Evolutionary conservation across 1,140 invertebrate species (phyloP).

Genomic region (Neodiprion fabricii): DNA sequence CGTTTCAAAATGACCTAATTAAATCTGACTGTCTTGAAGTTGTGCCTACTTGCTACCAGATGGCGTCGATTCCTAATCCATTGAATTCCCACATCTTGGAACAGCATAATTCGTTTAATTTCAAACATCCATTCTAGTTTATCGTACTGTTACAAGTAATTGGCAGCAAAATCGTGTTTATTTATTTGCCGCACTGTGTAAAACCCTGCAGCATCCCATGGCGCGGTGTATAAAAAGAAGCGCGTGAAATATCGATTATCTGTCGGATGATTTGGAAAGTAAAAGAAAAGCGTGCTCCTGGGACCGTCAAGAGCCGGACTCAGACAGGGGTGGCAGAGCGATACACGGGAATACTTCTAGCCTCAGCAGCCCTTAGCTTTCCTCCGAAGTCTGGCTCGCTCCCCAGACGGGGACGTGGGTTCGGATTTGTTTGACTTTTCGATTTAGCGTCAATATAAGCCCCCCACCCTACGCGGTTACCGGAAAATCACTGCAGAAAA

Average conservation of each 20-base stretch:
- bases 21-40: no score
- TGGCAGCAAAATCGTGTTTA: no score
- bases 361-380: slow-evolving; percentile 32
- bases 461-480: not conserved
- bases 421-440: slow-evolving; percentile 1
- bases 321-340: slow-evolving; percentile 41
- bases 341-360: slow-evolving; percentile 58
- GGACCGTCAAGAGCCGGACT: slow-evolving; percentile 38
- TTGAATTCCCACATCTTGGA: no score
- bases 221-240: slow-evolving; percentile 23
- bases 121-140: no score
- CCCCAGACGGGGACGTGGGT: not conserved
- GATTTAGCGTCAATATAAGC: not conserved
- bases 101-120: no score
- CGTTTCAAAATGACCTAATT: no score
- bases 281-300: slow-evolving; percentile 57
- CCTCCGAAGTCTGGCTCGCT: not conserved
- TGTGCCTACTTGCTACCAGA: no score
- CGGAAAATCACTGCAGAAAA: no score
- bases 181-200: no score
- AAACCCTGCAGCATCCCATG: no score
- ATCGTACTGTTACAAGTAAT: no score
- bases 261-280: slow-evolving; percentile 58
- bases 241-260: slow-evolving; percentile 54
- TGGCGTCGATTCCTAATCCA: no score